Conservation (phyloP, 2,797 vertebrate genomes). For the Discoglossus pictus region DNA sequence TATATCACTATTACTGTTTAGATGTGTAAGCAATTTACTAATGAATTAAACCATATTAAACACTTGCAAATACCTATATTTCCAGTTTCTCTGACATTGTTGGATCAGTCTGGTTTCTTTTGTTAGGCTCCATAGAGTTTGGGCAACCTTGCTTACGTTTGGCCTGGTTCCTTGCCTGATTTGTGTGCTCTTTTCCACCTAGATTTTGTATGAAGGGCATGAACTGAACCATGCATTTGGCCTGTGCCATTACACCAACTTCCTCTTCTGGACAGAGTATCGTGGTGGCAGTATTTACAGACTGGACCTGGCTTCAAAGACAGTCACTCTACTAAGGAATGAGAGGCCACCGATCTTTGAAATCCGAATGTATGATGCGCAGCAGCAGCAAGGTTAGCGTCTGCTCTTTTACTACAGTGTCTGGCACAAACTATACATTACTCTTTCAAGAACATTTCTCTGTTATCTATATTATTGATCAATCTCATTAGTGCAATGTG, state of each 20-base stretch:
- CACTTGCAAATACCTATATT: too few relatives aligned
- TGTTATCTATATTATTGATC: too few relatives aligned
- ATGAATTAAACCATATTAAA: too few relatives aligned
- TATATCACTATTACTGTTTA: too few relatives aligned
- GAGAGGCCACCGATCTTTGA: constrained; percentile 96
- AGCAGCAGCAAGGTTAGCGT: constrained; percentile 89
- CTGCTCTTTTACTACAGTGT: not conserved
- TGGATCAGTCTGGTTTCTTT: too few relatives aligned
- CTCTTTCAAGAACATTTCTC: too few relatives aligned
- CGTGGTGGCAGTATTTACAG: constrained; percentile 93
- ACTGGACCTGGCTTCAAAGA: constrained; percentile 82
- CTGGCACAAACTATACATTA: not conserved
- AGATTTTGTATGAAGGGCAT: constrained; percentile 91
- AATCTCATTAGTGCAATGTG: too few relatives aligned
- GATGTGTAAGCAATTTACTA: too few relatives aligned
- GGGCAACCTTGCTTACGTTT: too few relatives aligned
- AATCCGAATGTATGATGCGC: constrained; percentile 94
- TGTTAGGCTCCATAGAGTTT: too few relatives aligned
- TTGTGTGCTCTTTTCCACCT: constrained; percentile 1
- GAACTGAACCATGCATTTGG: constrained; percentile 95
- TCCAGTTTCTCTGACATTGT: too few relatives aligned
- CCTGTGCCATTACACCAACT: constrained; percentile 91
- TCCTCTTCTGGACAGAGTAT: constrained; percentile 97
- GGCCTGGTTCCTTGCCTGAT: not conserved
- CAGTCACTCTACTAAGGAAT: constrained; percentile 85